Evolutionary conservation across 2,797 vertebrate species (phyloP), one percentile per base, ranked within the genome.

Genomic region (Enteromius thamalakanensis): DNA sequence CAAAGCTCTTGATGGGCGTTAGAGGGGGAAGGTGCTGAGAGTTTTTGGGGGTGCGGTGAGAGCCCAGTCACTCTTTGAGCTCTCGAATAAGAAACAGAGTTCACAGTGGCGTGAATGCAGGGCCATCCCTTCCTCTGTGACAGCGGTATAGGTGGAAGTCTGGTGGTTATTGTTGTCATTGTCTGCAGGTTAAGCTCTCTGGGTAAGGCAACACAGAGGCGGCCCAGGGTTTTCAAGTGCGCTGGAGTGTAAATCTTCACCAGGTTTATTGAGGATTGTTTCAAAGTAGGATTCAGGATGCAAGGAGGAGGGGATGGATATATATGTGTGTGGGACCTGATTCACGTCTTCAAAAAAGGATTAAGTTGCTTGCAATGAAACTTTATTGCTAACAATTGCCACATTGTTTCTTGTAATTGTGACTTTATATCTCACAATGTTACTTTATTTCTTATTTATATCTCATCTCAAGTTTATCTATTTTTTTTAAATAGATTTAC

Each of bases 141-240:
- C 81, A 85, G 75, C n/a, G 72, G 80, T 82, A 84, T 84, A 84
- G 85, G 85, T 84, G 80, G 85, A 90, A 92, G 92, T 90, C 87
- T 87, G 87, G 81, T 89, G 85, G 87, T 89, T 87, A 91, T 94
- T 93, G 92, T 93, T 79, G 86, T 42, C 90, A 84, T 89, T 89
- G 87, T 88, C 67, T 49, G 19, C 82, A 87, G 84, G 82, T 88
- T 86, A 86, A 86, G 82, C 85, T 84, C 84, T 87, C 78, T 79
- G 86, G 85, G 60, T 55, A n/a, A 17, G 32, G 34, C 67, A 26
- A 70, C 81, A 83, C 79, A 85, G 82, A 85, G 84, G 87, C 81
- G 78, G 79, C 23, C 5, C 34, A 12, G 67, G 55, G 69, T 87
- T 87, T 87, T 88, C 64, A 84, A 81, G 87, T 85, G 82, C 79